Evolutionary conservation across 2,888 invertebrate genomes (phyloP).

Genomic region (Octodonta nipae): DNA sequence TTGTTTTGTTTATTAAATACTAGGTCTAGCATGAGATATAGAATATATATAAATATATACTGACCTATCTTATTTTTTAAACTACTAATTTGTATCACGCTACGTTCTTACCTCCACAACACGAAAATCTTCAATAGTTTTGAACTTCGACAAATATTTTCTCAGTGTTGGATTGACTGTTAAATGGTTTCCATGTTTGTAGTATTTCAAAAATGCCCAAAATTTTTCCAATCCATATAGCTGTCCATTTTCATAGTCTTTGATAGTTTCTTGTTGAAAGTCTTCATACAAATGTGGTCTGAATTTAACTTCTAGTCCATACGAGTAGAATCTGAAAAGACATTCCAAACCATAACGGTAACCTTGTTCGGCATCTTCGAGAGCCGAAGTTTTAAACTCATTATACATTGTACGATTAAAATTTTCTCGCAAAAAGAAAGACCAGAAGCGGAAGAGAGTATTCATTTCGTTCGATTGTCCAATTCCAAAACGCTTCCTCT

Average conservation of each 20-base stretch:
- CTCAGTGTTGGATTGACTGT: slow-evolving; percentile 61
- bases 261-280: slow-evolving; percentile 85
- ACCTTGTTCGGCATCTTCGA: slow-evolving; percentile 82
- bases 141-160: slow-evolving; percentile 63
- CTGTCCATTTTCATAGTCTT: slow-evolving; percentile 84
- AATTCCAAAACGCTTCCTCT: slow-evolving; percentile 81
- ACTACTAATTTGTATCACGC: not conserved
- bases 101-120: slow-evolving; percentile 55
- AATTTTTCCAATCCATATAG: slow-evolving; percentile 97
- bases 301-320: slow-evolving; percentile 93
- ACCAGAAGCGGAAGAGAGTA: slow-evolving; percentile 98
- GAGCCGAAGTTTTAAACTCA: slow-evolving; percentile 83
- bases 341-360: slow-evolving; percentile 81
- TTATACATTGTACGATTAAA: slow-evolving; percentile 97
- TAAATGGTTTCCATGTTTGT: slow-evolving; percentile 63
- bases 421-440: slow-evolving; percentile 95
- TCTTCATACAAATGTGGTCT: slow-evolving; percentile 88
- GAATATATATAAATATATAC: not conserved
- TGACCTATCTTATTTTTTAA: slow-evolving; percentile 4
- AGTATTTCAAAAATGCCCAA: slow-evolving; percentile 97
- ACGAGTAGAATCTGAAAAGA: slow-evolving; percentile 92
- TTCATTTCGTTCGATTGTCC: slow-evolving; percentile 99
- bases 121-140: slow-evolving; percentile 80
- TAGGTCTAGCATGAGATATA: not conserved
- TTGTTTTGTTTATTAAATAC: no score